phyloP scores from a whole-genome alignment of 2,888 invertebrate species.

The Amorpha juglandis region DNA sequence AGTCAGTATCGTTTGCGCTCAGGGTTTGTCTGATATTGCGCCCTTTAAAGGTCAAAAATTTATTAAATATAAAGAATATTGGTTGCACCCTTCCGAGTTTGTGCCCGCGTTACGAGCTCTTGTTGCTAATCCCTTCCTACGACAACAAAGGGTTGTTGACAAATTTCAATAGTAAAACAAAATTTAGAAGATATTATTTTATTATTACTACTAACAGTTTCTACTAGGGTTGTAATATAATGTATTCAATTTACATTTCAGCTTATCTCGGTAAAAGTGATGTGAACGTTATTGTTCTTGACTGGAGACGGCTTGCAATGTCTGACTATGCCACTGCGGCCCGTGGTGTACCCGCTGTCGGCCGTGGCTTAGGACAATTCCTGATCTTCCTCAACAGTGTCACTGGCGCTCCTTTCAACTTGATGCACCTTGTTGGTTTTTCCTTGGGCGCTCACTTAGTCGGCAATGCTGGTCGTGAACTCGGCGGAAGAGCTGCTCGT shows the following conservation, averaged over 20 bases:
- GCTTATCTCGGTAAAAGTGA: constrained; percentile 44
- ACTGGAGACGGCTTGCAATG: constrained; percentile 66
- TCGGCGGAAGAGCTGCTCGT: constrained; percentile 63
- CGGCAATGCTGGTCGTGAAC: constrained; percentile 66
- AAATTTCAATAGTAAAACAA: too few relatives aligned
- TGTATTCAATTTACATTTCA: constrained; percentile 34
- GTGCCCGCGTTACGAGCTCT: too few relatives aligned
- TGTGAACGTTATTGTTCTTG: constrained; percentile 68
- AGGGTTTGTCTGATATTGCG: too few relatives aligned
- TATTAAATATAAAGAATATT: too few relatives aligned
- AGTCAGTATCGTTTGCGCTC: too few relatives aligned
- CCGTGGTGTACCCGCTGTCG: constrained; percentile 63
- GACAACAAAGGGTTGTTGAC: too few relatives aligned
- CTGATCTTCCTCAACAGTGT: constrained; percentile 57
- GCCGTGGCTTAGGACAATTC: constrained; percentile 70
- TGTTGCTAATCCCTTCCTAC: too few relatives aligned
- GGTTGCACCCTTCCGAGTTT: too few relatives aligned
- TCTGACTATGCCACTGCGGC: constrained; percentile 61
- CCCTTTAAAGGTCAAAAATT: too few relatives aligned
- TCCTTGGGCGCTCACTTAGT: constrained; percentile 78
- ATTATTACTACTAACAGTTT: too few relatives aligned
- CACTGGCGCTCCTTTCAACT: constrained; percentile 54
- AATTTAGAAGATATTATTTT: too few relatives aligned
- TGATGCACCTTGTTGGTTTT: constrained; percentile 75
- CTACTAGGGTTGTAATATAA: too few relatives aligned